A percentile compares a stretch with the other conserved stretches of the same genome.
phyloP scores from a whole-genome alignment of 2,113 vertebrate genomes.

The Clarias magur region DNA sequence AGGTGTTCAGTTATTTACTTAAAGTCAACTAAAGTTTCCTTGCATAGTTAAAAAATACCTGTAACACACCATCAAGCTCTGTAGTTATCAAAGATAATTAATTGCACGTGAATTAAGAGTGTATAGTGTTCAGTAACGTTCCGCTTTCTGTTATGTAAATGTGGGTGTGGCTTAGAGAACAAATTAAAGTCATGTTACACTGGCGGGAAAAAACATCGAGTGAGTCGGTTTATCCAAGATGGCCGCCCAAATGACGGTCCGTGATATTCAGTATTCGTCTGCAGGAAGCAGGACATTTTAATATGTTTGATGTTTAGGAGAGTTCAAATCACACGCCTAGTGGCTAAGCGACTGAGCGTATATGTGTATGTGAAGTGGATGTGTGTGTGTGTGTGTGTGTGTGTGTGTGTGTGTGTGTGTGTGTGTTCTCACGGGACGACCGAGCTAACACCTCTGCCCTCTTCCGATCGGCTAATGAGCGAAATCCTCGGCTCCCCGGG shows the following conservation, averaged over 20 bases:
- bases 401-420: too few species aligned
- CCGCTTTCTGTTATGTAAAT: not conserved
- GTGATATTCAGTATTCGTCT: not conserved
- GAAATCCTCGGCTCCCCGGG: slow-evolving; percentile 54
- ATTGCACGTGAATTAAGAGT: too few species aligned
- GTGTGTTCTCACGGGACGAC: slow-evolving; percentile 59
- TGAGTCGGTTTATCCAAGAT: not conserved
- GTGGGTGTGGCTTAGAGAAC: not conserved
- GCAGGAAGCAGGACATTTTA: not conserved
- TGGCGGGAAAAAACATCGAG: not conserved
- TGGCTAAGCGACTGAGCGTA: not conserved
- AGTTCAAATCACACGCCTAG: not conserved
- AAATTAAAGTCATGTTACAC: not conserved
- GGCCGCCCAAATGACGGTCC: not conserved
- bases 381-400: too few species aligned
- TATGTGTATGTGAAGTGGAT: too few species aligned
- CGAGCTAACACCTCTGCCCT: slow-evolving; percentile 63
- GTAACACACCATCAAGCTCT: too few species aligned
- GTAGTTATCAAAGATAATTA: too few species aligned
- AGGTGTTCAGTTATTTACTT: not conserved
- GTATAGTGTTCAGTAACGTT: too few species aligned
- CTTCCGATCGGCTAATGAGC: slow-evolving; percentile 68
- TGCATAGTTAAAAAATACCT: too few species aligned
- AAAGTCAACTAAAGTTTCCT: not conserved
- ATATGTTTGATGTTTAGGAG: not conserved